These are phyloP conservation scores for Alligator sinensis DNA, from an alignment of 2,113 vertebrate species.

Conservation along the genomic window DNA sequence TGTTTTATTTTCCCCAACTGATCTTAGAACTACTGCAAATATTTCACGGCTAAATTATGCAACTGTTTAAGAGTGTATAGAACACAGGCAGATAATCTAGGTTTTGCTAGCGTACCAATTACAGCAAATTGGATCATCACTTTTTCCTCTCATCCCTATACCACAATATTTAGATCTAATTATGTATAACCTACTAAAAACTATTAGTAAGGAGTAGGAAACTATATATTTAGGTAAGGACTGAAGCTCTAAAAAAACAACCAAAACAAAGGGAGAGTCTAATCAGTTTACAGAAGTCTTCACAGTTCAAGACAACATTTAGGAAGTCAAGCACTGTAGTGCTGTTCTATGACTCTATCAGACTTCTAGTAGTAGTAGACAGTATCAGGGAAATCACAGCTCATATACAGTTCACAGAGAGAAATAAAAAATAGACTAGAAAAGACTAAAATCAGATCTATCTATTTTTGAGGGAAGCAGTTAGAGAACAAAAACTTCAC, in stretches of 20 bases:
- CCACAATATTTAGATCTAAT: background rate
- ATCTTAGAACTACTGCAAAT: conserved; percentile 55
- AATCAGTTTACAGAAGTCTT: conserved; percentile 29
- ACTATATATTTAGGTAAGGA: background rate
- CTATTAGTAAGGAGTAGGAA: background rate
- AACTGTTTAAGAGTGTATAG: conserved; percentile 49
- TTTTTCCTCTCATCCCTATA: background rate
- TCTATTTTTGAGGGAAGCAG: conserved; percentile 31
- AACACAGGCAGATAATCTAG: background rate
- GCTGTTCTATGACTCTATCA: conserved; percentile 61
- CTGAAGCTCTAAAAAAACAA: background rate
- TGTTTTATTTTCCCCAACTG: conserved; percentile 30
- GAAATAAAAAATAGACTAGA: conserved; percentile 18
- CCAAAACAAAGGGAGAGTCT: background rate
- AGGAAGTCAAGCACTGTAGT: conserved; percentile 71
- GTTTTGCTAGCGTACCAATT: conserved; percentile 30
- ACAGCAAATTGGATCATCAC: conserved; percentile 48
- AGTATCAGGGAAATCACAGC: conserved; percentile 72
- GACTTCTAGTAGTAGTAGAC: conserved; percentile 52
- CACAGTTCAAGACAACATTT: conserved; percentile 62
- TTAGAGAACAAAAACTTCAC: conserved; percentile 8
- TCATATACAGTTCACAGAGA: conserved; percentile 51
- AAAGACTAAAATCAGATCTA: conserved; percentile 61
- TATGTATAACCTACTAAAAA: background rate
- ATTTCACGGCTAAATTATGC: conserved; percentile 64